Base-by-base conservation (phyloP, 2,888 invertebrate species). In the Colostygia pectinataria region DNA sequence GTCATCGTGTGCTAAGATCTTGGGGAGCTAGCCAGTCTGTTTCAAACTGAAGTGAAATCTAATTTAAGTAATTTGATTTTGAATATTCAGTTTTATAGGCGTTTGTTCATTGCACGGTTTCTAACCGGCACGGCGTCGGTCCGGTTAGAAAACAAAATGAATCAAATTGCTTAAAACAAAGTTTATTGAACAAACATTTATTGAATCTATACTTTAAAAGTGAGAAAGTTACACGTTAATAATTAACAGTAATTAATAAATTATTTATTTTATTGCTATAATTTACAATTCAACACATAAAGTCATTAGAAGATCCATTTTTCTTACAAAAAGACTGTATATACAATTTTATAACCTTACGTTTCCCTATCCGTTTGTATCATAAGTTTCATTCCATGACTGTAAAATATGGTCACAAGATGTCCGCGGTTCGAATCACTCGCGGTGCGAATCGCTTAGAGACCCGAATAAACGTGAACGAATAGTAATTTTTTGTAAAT, bases 281-380 rank as follows among this genome's bases (percentile, higher is more conserved):
- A 39, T 55, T 57, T 58, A 61, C 55, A 61, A 44, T 47, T 45
- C 32, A 55, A 59, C 42, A 40, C 29, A 46, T 46, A 54, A 53
- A 48, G 12, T 34, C 9, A 4, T 20, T 20, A 20, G 56, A 53
- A 60, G 56, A 61, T 52, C 55, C 9, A 55, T 58, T 66, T 62
- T 65, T 68, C 72, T 76, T 84, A 83, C 65, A 83, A 84, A 53
- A 83, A 83, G 65, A 76, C 79, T 77, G 62, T 75, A 66, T 77
- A 68, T 74, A 65, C 63, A 59, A 28, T 47, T 50, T 52, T 48
- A 45, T 53, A 34, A 46, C 54, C 59, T 65, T 66, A 71, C 64
- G 59, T 68, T 66, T 78, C 80, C 80, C 80, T 77, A 75, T 70
- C 45, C 41, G 43, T 65, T 66, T 71, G 72, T 74, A 74, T 66